phyloP scores from a whole-genome alignment of 2,797 vertebrate genomes.

The Spinus olivaceus region DNA sequence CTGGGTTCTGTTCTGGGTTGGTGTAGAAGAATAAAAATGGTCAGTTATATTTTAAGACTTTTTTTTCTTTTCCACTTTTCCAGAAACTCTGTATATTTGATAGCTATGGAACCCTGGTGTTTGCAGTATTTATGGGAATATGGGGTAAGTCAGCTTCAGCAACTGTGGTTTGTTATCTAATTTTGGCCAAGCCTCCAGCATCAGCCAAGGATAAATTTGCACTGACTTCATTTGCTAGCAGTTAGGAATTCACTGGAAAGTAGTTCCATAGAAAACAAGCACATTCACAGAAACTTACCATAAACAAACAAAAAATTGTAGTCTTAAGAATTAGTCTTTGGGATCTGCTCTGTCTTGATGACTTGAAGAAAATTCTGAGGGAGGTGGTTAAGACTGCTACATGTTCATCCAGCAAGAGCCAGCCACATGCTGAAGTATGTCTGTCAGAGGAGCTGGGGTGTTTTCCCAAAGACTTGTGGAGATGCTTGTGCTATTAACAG shows the following conservation, averaged over 20 bases:
- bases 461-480: neutral
- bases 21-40: neutral
- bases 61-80: conserved; percentile 48
- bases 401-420: neutral
- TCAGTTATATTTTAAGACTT: neutral
- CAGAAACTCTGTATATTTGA: conserved; percentile 96
- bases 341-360: neutral
- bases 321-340: neutral
- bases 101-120: conserved; percentile 91
- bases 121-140: conserved; percentile 94
- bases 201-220: neutral
- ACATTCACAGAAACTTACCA: neutral
- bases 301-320: neutral
- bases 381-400: neutral
- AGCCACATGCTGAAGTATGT: neutral
- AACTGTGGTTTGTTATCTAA: conserved; percentile 12
- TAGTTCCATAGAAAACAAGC: neutral
- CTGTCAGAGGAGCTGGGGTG: neutral
- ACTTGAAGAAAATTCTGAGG: neutral
- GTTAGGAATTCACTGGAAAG: neutral
- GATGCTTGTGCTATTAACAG: neutral
- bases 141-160: conserved; percentile 84
- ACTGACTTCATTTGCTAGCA: neutral
- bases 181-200: conserved; percentile 7
- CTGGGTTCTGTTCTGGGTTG: neutral